phyloP scores from a whole-genome alignment of 2,113 vertebrate species.

The Mastomys coucha region DNA sequence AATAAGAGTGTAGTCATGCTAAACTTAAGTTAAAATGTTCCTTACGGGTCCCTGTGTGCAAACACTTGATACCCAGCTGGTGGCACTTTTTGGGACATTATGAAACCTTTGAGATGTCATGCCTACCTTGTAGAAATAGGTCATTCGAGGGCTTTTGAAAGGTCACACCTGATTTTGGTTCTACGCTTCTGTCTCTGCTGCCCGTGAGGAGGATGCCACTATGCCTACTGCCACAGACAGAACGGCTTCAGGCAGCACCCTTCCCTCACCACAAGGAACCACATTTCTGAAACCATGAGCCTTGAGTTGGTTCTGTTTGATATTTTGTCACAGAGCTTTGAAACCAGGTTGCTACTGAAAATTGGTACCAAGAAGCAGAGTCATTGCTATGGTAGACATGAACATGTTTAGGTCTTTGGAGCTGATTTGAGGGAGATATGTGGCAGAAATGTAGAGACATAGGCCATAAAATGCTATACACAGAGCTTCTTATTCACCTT shows the following conservation, averaged over 20 bases:
- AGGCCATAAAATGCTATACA: neutral
- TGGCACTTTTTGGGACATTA: neutral
- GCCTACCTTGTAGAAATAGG: neutral
- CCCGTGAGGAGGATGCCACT: neutral
- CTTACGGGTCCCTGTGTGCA: neutral
- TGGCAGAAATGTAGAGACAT: neutral
- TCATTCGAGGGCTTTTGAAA: neutral
- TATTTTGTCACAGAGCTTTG: neutral
- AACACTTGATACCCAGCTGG: neutral
- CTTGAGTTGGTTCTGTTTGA: neutral
- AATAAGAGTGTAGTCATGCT: neutral
- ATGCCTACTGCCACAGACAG: neutral
- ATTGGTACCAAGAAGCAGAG: neutral
- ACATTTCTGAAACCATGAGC: neutral
- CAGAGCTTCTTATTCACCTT: neutral
- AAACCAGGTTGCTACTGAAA: neutral
- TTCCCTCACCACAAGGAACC: neutral
- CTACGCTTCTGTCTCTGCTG: neutral
- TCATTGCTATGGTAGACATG: neutral
- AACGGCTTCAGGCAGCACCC: neutral
- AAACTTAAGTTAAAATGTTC: neutral
- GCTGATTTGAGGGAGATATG: neutral
- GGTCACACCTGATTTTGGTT: neutral
- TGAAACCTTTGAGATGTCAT: neutral
- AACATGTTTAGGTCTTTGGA: neutral